Conservation (phyloP, 2,797 vertebrate genomes). For the Distichodus sexfasciatus region DNA sequence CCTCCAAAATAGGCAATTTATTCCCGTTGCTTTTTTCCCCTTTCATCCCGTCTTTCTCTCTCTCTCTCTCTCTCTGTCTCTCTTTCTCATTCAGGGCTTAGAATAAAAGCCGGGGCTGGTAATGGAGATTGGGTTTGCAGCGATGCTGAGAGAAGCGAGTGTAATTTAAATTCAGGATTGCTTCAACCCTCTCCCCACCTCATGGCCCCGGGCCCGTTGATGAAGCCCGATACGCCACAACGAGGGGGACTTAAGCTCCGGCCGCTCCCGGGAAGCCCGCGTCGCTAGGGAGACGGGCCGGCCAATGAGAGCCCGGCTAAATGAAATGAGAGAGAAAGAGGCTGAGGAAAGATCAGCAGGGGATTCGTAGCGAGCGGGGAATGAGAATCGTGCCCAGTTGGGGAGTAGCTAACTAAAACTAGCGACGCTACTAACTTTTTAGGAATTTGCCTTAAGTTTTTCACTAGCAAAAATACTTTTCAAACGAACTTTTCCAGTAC, state of each 20-base stretch:
- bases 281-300: slow-evolving; percentile 47
- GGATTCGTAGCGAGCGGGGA: slow-evolving; percentile 58
- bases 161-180: slow-evolving; percentile 75
- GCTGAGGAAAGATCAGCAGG: slow-evolving; percentile 68
- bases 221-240: slow-evolving; percentile 63
- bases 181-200: slow-evolving; percentile 61
- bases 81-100: slow-evolving; percentile 49
- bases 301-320: slow-evolving; percentile 58
- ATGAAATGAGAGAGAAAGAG: slow-evolving; percentile 71
- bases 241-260: slow-evolving; percentile 58
- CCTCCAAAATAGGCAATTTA: no score
- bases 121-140: slow-evolving; percentile 64
- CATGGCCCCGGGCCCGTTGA: no score
- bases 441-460: no score
- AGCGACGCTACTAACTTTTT: no score
- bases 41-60: slow-evolving; percentile 53
- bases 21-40: no score
- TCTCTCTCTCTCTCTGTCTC: slow-evolving; percentile 19
- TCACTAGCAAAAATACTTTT: no score
- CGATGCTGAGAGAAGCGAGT: slow-evolving; percentile 55
- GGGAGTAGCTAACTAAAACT: no score
- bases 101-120: slow-evolving; percentile 70
- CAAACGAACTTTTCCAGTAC: no score
- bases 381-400: slow-evolving; percentile 37
- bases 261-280: slow-evolving; percentile 56